A percentile compares a stretch with the other conserved stretches of the same genome.
phyloP scores from a whole-genome alignment of 2,113 vertebrate genomes.

The Grantiella picta region DNA sequence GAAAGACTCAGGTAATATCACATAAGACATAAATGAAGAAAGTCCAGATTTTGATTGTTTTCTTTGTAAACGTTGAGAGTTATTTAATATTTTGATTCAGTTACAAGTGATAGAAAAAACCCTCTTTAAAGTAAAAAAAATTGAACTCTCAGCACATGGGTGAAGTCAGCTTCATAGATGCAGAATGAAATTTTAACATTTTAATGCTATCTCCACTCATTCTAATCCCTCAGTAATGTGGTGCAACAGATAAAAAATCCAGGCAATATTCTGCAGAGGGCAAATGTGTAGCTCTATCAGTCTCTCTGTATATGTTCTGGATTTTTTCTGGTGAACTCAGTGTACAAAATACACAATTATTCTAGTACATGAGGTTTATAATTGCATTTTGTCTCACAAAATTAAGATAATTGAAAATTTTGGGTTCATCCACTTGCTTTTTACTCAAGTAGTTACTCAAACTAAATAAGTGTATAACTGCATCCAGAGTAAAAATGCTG shows the following conservation, averaged over 20 bases:
- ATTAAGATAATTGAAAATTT: neutral
- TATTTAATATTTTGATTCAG: neutral
- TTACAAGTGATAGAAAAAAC: neutral
- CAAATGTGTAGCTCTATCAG: neutral
- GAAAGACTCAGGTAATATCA: neutral
- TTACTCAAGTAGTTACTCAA: neutral
- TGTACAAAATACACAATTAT: neutral
- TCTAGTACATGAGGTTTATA: neutral
- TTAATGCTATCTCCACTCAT: neutral
- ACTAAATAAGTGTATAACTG: neutral
- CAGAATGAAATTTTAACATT: neutral
- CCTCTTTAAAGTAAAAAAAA: neutral
- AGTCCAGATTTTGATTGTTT: neutral
- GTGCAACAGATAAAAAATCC: neutral
- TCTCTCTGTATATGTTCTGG: neutral
- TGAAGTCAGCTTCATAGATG: neutral
- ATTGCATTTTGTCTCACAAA: neutral
- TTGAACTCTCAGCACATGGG: neutral
- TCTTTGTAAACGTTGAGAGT: neutral
- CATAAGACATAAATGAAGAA: neutral
- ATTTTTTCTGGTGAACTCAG: neutral
- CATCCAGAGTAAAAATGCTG: neutral
- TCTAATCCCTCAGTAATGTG: neutral
- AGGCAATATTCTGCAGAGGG: neutral
- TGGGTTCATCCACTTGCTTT: neutral